Conservation (phyloP, 2,113 vertebrate species). For the Regulus satrapa region DNA sequence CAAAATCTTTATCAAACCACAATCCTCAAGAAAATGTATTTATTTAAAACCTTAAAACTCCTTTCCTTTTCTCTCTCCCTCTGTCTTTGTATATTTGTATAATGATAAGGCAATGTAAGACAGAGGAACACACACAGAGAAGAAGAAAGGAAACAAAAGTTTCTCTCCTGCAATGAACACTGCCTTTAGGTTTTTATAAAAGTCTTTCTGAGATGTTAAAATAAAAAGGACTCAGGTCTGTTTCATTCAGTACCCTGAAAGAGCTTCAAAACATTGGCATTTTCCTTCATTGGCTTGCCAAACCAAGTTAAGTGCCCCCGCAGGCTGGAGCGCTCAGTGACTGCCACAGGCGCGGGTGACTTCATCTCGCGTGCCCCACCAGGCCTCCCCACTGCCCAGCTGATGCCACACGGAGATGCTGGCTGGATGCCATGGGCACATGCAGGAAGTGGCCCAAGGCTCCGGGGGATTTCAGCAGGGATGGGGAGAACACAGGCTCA, state of each 20-base stretch:
- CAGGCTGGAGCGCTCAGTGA: background rate
- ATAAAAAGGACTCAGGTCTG: background rate
- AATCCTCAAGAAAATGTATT: background rate
- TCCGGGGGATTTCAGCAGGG: background rate
- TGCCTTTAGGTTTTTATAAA: background rate
- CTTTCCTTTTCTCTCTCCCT: background rate
- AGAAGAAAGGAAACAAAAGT: background rate
- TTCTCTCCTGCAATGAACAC: background rate
- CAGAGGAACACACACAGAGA: background rate
- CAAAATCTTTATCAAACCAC: background rate
- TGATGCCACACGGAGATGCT: background rate
- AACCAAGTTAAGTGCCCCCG: fast-evolving
- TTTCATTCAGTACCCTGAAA: background rate
- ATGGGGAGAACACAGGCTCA: background rate
- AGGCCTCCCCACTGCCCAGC: background rate
- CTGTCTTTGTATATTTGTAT: background rate
- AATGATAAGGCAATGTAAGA: background rate
- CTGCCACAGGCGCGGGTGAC: background rate
- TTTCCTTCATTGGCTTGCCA: background rate
- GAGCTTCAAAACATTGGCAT: background rate
- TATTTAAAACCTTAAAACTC: background rate
- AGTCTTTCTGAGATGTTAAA: background rate
- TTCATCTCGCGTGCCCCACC: fast-evolving
- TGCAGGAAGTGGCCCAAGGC: background rate
- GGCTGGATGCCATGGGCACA: fast-evolving